These are phyloP conservation scores for Hippopotamyrus pictus DNA, from an alignment of 2,797 vertebrate species.

Conservation along the genomic window DNA sequence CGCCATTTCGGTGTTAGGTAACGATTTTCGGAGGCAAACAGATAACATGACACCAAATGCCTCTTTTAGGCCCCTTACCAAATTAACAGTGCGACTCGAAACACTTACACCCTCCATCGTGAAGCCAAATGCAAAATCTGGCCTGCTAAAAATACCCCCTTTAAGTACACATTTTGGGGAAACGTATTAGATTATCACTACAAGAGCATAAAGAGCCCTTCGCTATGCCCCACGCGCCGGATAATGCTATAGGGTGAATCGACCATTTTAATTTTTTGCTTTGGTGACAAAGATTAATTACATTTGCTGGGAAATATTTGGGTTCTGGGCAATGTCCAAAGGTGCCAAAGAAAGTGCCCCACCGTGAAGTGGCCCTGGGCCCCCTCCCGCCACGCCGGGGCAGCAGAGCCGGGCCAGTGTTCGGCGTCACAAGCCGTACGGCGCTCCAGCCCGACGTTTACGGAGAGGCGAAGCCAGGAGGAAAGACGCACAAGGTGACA, in stretches of 20 bases:
- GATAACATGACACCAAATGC: background rate
- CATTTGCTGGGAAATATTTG: slow-evolving; percentile 28
- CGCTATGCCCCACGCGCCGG: slow-evolving; percentile 14
- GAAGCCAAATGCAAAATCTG: slow-evolving; percentile 26
- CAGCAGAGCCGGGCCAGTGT: slow-evolving; percentile 17
- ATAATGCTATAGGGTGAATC: slow-evolving; percentile 28
- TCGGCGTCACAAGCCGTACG: background rate
- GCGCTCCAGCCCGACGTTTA: background rate
- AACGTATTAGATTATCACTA: slow-evolving; percentile 32
- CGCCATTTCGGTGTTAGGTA: background rate
- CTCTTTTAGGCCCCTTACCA: background rate
- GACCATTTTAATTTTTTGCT: slow-evolving; percentile 38
- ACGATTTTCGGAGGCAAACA: background rate
- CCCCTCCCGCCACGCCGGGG: background rate
- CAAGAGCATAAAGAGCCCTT: slow-evolving; percentile 28
- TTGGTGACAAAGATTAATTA: slow-evolving; percentile 39
- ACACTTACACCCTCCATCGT: slow-evolving; percentile 17
- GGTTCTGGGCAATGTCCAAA: slow-evolving; percentile 19
- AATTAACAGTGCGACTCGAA: slow-evolving; percentile 16
- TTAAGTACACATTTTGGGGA: slow-evolving; percentile 15
- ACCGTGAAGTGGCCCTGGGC: background rate
- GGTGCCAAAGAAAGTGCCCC: background rate
- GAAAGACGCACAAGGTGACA: background rate
- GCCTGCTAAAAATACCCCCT: slow-evolving; percentile 31
- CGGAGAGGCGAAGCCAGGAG: slow-evolving; percentile 2